phyloP scores from a whole-genome alignment of 2,797 vertebrate species.

The Botia almorhae region DNA sequence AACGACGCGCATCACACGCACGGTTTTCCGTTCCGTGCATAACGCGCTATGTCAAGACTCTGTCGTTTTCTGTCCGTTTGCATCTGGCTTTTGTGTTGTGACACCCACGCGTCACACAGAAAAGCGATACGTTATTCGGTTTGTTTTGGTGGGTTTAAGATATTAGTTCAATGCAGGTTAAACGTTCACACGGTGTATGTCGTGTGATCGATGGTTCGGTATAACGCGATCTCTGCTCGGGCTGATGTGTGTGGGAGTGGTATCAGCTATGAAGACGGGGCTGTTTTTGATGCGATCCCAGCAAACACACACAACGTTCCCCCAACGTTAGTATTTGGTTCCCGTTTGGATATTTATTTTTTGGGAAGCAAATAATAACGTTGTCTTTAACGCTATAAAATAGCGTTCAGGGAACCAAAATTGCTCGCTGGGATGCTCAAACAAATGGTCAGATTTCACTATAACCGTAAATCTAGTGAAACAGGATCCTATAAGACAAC shows the following conservation, averaged over 20 bases:
- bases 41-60: background rate
- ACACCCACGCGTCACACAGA: conserved; percentile 7
- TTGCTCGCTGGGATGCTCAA: no score
- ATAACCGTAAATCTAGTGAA: background rate
- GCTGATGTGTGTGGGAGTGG: conserved; percentile 20
- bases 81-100: conserved; percentile 8
- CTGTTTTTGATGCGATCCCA: background rate
- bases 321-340: no score
- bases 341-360: no score
- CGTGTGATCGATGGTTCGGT: background rate
- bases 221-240: background rate
- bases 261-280: background rate
- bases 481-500: background rate
- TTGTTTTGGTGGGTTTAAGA: background rate
- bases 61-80: background rate
- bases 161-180: no score
- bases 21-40: background rate
- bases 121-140: background rate
- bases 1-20: no score
- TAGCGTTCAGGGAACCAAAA: no score
- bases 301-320: no score
- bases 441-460: background rate
- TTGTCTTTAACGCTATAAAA: no score
- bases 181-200: rapidly evolving
- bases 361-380: no score